These are phyloP conservation scores for Aurelia sp. DNA, from an alignment of 30 jellyfish, hydroid and myxozoan genomes.

Conservation along the genomic window DNA sequence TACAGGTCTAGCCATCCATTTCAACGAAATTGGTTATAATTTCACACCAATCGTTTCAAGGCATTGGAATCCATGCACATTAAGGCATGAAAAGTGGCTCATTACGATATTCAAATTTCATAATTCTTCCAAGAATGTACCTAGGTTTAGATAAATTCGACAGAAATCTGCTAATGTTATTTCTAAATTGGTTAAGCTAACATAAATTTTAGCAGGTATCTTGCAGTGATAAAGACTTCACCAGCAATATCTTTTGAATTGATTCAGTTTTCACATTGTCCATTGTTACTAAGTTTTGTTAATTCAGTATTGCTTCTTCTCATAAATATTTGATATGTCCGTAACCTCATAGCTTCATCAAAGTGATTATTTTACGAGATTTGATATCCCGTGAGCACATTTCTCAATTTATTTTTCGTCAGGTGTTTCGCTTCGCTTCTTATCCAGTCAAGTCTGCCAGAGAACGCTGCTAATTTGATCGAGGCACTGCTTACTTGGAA, in stretches of 20 bases:
- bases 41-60: too few relatives aligned
- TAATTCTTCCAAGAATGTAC: too few relatives aligned
- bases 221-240: not conserved
- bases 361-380: too few relatives aligned
- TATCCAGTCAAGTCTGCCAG: conserved; percentile 24
- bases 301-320: not conserved
- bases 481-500: conserved; percentile 33
- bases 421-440: not conserved
- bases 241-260: conserved; percentile 45
- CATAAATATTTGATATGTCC: not conserved
- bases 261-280: conserved; percentile 22
- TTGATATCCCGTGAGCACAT: too few relatives aligned
- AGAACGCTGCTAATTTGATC: conserved; percentile 30
- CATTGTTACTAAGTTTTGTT: not conserved
- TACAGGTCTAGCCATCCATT: too few relatives aligned
- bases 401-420: not conserved
- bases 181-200: not conserved
- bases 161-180: not conserved
- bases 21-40: too few relatives aligned
- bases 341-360: not conserved
- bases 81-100: too few relatives aligned
- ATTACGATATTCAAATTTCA: too few relatives aligned
- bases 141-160: too few relatives aligned
- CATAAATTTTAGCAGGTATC: not conserved
- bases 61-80: too few relatives aligned